Conservation (phyloP, 2,113 vertebrate species). For the Ageneiosus marmoratus region DNA sequence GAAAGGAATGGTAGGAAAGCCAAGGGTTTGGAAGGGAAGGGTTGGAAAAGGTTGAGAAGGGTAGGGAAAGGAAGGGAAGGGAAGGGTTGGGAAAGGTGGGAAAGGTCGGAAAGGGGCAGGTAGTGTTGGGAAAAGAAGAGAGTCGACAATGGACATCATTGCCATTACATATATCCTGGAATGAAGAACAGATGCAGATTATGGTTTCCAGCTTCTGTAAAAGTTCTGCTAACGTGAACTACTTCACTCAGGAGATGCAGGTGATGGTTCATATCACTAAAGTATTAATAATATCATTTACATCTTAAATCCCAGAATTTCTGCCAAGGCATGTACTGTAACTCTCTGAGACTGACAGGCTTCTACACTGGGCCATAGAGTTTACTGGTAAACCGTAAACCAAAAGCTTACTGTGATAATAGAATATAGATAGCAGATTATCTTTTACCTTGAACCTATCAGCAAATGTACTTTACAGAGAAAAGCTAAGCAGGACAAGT, state of each 20-base stretch:
- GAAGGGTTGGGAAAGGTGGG: too few species aligned
- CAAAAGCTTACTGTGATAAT: background rate
- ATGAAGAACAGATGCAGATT: background rate
- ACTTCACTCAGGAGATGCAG: background rate
- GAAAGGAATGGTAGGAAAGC: too few species aligned
- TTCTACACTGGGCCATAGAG: background rate
- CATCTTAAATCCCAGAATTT: background rate
- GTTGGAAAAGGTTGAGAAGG: too few species aligned
- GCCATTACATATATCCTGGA: background rate
- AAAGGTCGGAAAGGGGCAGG: too few species aligned
- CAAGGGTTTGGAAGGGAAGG: too few species aligned
- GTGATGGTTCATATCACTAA: background rate
- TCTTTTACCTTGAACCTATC: background rate
- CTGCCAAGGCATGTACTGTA: background rate
- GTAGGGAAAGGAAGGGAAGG: too few species aligned
- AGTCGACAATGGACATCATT: background rate
- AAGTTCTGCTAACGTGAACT: background rate
- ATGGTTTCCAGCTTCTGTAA: background rate
- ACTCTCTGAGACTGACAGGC: background rate
- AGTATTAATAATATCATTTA: slow-evolving; percentile 1
- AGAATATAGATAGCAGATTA: background rate
- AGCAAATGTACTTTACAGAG: background rate
- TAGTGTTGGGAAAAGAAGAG: background rate
- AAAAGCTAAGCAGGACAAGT: background rate
- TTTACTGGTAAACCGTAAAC: background rate